phyloP scores from a whole-genome alignment of 2,113 vertebrate species.

The Emydura subglobosa region DNA sequence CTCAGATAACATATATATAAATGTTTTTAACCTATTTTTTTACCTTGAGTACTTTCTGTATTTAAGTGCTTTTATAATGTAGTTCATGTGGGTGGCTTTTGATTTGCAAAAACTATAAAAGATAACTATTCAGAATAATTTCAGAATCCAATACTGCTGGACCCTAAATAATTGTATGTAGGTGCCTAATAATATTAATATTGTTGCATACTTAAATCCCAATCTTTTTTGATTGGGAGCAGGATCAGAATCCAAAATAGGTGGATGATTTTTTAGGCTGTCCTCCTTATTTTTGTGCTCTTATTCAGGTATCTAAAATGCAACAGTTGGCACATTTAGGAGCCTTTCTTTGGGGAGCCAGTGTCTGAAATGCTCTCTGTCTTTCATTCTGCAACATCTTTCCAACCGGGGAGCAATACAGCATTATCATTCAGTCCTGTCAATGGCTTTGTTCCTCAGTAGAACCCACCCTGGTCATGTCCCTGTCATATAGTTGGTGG shows the following conservation, averaged over 20 bases:
- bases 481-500: not conserved
- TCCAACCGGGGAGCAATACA: not conserved
- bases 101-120: not conserved
- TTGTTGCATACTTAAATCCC: not conserved
- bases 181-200: not conserved
- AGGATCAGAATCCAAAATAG: not conserved
- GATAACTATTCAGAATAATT: not conserved
- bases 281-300: not conserved
- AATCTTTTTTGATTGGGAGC: not conserved
- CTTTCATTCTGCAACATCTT: not conserved
- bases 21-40: too few relatives aligned
- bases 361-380: not conserved
- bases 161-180: rapidly evolving
- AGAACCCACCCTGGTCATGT: not conserved
- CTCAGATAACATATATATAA: too few relatives aligned
- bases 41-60: not conserved
- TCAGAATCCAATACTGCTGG: not conserved
- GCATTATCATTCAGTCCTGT: not conserved
- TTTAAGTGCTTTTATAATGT: not conserved
- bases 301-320: not conserved
- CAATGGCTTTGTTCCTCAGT: not conserved
- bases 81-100: not conserved
- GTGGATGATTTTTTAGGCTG: rapidly evolving
- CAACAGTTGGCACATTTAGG: rapidly evolving
- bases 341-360: rapidly evolving